Evolutionary conservation across 2,113 vertebrate genomes (phyloP).

Genomic region (Aphyosemion australe): DNA sequence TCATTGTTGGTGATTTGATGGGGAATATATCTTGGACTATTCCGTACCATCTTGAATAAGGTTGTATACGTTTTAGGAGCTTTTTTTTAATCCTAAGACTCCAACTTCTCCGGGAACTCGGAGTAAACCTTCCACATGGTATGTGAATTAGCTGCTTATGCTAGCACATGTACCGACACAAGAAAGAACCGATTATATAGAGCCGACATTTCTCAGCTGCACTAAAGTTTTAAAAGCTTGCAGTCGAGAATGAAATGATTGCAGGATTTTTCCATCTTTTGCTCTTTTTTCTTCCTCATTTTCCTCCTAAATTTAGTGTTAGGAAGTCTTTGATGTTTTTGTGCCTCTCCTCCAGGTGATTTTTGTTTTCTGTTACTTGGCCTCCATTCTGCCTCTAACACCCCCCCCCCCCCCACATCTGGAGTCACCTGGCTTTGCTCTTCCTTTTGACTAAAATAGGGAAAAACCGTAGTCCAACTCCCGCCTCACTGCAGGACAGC

Average conservation of each 20-base stretch:
- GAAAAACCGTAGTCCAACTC: conserved; percentile 50
- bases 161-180: conserved; percentile 18
- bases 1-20: too few relatives aligned
- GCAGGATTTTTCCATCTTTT: conserved; percentile 30
- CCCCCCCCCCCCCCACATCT: neutral
- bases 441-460: conserved; percentile 77
- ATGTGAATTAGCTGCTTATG: conserved; percentile 50
- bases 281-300: conserved; percentile 17
- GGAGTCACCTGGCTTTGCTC: conserved; percentile 53
- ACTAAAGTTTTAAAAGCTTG: conserved; percentile 8
- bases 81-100: conserved; percentile 6
- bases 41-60: neutral
- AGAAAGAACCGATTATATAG: conserved; percentile 57
- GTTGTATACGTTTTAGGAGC: neutral
- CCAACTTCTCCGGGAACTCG: conserved; percentile 36
- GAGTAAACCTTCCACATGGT: conserved; percentile 43
- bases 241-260: neutral
- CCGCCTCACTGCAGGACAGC: conserved; percentile 26
- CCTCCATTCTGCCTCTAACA: conserved; percentile 1
- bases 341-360: conserved; percentile 44
- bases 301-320: conserved; percentile 41
- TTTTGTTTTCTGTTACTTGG: conserved; percentile 39
- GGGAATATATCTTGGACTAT: neutral
- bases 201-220: conserved; percentile 20
- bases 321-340: conserved; percentile 23